These are phyloP conservation scores for Sarcophaga rosellei DNA, from an alignment of 2,888 invertebrate genomes.

Conservation along the genomic window DNA sequence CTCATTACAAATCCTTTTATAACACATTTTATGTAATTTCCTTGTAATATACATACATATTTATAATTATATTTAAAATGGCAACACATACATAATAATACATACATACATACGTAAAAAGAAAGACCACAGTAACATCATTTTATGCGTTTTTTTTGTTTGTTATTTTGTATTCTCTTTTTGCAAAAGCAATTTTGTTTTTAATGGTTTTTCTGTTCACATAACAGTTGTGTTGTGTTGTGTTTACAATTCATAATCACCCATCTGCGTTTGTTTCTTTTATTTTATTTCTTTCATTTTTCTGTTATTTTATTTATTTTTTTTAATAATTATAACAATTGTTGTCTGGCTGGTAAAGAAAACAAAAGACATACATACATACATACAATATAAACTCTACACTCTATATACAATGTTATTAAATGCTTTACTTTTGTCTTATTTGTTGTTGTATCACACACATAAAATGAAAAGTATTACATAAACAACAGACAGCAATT, in stretches of 20 bases:
- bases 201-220: constrained; percentile 45
- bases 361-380: constrained; percentile 1
- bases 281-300: not conserved
- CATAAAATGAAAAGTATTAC: constrained; percentile 31
- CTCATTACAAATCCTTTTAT: constrained; percentile 21
- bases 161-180: constrained; percentile 20
- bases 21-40: constrained; percentile 38
- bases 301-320: constrained; percentile 3
- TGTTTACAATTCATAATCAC: constrained; percentile 41
- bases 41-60: constrained; percentile 15
- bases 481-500: constrained; percentile 27
- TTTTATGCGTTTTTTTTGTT: not conserved
- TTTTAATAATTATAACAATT: constrained; percentile 51
- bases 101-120: not conserved
- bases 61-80: not conserved
- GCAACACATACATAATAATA: not conserved
- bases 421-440: constrained; percentile 18
- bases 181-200: constrained; percentile 28
- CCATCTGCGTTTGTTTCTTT: constrained; percentile 26
- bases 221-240: constrained; percentile 28
- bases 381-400: not conserved
- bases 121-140: constrained; percentile 40
- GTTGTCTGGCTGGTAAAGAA: constrained; percentile 34
- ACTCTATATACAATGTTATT: constrained; percentile 33
- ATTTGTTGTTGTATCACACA: constrained; percentile 12